Evolutionary conservation across 2,113 vertebrate genomes (phyloP).

Genomic region (Carettochelys insculpta): DNA sequence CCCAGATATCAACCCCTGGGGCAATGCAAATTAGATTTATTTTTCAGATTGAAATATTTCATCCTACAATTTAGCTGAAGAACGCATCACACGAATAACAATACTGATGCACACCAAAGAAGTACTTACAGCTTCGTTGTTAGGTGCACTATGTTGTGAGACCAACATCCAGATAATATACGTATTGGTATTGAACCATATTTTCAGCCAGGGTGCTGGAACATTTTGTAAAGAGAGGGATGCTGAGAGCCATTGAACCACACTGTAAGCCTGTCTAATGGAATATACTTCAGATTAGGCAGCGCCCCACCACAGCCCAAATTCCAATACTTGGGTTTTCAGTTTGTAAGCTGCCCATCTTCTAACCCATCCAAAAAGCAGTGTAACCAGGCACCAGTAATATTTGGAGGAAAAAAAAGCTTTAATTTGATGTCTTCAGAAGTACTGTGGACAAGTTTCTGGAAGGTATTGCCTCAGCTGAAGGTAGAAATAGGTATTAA

Average conservation of each 20-base stretch:
- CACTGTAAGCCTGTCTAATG: too few relatives aligned
- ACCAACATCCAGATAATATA: fast-evolving
- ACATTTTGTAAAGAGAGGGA: too few relatives aligned
- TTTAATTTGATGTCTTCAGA: background rate
- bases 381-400: background rate
- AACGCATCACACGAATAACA: background rate
- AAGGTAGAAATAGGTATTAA: background rate
- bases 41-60: slow-evolving; percentile 12
- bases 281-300: too few relatives aligned
- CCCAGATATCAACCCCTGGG: background rate
- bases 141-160: slow-evolving; percentile 12
- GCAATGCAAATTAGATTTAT: slow-evolving; percentile 13
- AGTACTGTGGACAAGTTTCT: background rate
- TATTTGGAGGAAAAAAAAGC: background rate
- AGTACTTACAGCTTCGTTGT: slow-evolving; percentile 54
- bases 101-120: slow-evolving; percentile 24
- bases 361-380: slow-evolving; percentile 21
- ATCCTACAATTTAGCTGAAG: background rate
- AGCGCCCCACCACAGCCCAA: too few relatives aligned
- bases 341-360: background rate
- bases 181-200: background rate
- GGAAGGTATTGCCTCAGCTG: slow-evolving; percentile 6
- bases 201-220: background rate
- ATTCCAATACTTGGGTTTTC: background rate
- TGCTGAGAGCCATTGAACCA: too few relatives aligned